Conservation (phyloP, 2,797 vertebrate genomes). For the Halcyon chelicuti region DNA sequence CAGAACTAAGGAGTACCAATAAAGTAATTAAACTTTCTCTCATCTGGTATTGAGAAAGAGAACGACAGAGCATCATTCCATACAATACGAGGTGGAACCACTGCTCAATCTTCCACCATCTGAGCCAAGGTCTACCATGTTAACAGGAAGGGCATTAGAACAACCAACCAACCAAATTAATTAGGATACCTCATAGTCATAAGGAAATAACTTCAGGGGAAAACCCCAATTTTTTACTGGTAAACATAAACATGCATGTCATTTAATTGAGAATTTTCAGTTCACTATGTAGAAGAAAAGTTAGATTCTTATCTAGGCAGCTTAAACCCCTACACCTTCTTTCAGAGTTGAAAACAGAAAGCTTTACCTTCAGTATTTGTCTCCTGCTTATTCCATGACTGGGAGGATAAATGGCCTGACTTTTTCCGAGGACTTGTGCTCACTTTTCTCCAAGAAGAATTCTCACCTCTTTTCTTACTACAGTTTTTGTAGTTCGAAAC, state of each 20-base stretch:
- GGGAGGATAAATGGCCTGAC: conserved; percentile 72
- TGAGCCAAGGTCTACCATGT: background rate
- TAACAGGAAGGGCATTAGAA: background rate
- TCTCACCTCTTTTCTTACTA: conserved; percentile 84
- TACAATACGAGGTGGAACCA: background rate
- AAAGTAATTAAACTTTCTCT: background rate
- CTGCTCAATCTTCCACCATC: background rate
- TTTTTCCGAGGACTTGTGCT: conserved; percentile 93
- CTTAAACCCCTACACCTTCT: background rate
- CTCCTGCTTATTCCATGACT: conserved; percentile 80
- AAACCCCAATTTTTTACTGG: background rate
- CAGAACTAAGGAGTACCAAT: background rate
- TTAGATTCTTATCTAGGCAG: background rate
- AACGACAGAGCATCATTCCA: background rate
- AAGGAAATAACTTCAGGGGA: background rate
- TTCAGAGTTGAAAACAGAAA: background rate
- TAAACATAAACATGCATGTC: background rate
- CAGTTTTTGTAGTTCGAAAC: conserved; percentile 84
- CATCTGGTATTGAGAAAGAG: background rate
- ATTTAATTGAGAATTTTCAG: background rate
- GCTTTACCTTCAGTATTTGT: conserved; percentile 70
- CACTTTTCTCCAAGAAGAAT: conserved; percentile 87
- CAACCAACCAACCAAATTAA: background rate
- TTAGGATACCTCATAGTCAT: background rate
- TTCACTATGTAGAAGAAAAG: background rate